Conservation (phyloP, 2,888 invertebrate species). For the Philaethria dido region DNA sequence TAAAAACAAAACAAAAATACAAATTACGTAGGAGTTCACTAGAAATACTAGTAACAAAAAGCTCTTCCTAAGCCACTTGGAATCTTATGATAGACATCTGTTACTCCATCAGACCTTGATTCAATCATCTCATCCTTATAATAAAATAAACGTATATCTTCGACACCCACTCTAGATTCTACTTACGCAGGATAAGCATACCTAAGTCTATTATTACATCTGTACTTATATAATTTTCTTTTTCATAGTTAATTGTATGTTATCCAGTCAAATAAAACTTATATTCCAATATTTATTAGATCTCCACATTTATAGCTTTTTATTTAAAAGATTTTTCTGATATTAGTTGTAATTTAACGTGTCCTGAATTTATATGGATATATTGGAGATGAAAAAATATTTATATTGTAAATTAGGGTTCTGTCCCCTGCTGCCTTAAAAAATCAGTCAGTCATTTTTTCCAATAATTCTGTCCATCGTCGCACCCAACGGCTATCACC, state of each 20-base stretch:
- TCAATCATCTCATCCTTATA: conserved; percentile 61
- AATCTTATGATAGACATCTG: conserved; percentile 63
- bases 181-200: background rate
- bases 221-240: background rate
- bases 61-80: conserved; percentile 45
- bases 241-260: background rate
- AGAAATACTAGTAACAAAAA: background rate
- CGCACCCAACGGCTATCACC: too few relatives aligned
- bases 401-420: too few relatives aligned
- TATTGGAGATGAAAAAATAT: too few relatives aligned
- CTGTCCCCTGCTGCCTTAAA: too few relatives aligned
- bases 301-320: background rate
- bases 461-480: too few relatives aligned
- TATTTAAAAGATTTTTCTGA: background rate
- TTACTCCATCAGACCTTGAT: conserved; percentile 64
- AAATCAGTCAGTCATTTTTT: too few relatives aligned
- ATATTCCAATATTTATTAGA: too few relatives aligned
- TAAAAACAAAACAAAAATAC: background rate
- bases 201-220: background rate
- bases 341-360: too few relatives aligned
- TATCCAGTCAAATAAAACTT: background rate
- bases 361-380: too few relatives aligned
- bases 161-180: conserved; percentile 40
- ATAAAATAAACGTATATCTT: conserved; percentile 45
- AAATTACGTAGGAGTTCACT: background rate